Base-by-base conservation (phyloP, 2,888 invertebrate species). In the Craniophora ligustri region DNA sequence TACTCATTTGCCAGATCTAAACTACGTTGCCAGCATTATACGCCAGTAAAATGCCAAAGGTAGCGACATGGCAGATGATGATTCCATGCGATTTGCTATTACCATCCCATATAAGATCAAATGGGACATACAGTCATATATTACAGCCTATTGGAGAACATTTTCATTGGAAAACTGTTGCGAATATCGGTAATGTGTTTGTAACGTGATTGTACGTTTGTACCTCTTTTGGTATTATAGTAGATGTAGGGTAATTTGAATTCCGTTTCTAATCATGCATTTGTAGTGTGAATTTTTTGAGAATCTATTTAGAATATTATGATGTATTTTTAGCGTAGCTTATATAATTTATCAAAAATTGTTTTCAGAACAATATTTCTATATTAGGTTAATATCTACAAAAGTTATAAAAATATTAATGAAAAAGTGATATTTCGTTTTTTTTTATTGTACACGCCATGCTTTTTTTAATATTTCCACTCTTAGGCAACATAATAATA, bases 1-100 rank as follows among this genome's bases (percentile, higher is more conserved):
- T 64, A 72, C 69, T 76, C 79, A 84, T 86, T 86, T 79, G 79
- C 75, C 71, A 76, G 77, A 76, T 51, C 41, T 62, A 23, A 41
- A 49, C 40, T 61, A 50, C 36, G 34, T 35, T 40, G 55, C 51
- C 46, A 36, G 47, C 67, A 71, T 70, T 68, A 68, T 50, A 44
- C 11, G 58, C 41, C 60, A 59, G 53, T 26, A 48, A 78, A 83
- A 81, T 81, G 81, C 73, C 79, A 80, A 73, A 70, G 62, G 64
- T 66, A 54, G 66, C 34, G 46, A 62, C 56, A 64, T 57, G 57
- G 65, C 55, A 42, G 55, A 58, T 75, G 76, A 79, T 76, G 75
- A 73, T 76, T 77, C 72, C 71, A 71, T 78, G 72, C 62, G 57
- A 59, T 55, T 53, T 66, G 61, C 69, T 58, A 66, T 67, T 75